Percentiles rank a stretch among this genome's conserved stretches.
These are phyloP conservation scores for Stramonita haemastoma DNA, from an alignment of 2,888 invertebrate genomes.

Conservation along the genomic window DNA sequence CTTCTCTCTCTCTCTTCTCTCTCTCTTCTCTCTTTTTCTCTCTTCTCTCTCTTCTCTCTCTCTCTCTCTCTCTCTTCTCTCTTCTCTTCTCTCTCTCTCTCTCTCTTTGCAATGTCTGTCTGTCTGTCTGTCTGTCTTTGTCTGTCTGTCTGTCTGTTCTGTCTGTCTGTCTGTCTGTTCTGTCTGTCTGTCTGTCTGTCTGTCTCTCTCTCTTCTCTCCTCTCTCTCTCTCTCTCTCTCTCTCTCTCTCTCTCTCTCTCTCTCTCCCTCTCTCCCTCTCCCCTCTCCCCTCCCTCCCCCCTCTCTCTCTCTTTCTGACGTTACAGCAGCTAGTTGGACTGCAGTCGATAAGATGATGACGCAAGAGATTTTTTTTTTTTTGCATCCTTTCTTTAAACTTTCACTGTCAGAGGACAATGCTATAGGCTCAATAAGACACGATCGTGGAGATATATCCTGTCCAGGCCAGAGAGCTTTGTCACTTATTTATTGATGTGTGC, in stretches of 20 bases:
- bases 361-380: too few relatives aligned
- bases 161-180: background rate
- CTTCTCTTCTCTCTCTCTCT: background rate
- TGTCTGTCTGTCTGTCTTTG: background rate
- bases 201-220: background rate
- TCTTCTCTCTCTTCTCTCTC: background rate
- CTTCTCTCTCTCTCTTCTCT: background rate
- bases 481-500: too few relatives aligned
- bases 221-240: background rate
- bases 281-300: too few relatives aligned
- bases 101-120: background rate
- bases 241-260: background rate
- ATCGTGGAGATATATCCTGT: too few relatives aligned
- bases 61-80: background rate
- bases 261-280: background rate
- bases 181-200: too few relatives aligned
- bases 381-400: too few relatives aligned
- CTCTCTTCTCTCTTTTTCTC: background rate
- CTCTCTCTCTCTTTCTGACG: too few relatives aligned
- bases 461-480: too few relatives aligned
- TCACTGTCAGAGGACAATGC: too few relatives aligned
- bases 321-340: too few relatives aligned
- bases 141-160: background rate
- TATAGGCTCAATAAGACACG: too few relatives aligned
- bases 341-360: too few relatives aligned